Base-by-base conservation (phyloP, 2,888 invertebrate genomes). In the Sarcophaga rosellei region DNA sequence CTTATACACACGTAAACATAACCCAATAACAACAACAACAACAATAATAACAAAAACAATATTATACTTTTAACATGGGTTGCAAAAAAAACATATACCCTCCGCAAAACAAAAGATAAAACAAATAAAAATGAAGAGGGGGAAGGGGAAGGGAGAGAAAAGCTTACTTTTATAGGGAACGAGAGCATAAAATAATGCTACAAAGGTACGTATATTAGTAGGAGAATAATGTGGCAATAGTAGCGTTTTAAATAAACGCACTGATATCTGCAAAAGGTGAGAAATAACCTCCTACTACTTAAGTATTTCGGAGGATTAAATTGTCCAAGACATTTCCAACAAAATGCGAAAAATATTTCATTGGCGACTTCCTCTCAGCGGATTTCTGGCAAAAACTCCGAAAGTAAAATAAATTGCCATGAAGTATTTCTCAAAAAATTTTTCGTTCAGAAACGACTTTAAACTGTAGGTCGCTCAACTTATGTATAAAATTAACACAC, bases 21-120 rank as follows among this genome's bases (percentile, higher is more conserved):
- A 86, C 81, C 81, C 73, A 86, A 86, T 86, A 86, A 78, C 44
- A 84, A 81, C 59, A 63, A 63, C 61, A 57, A 35, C 53, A 63
- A 35, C 63, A 63, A 61, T 12, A 47, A 3, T 17, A 20, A 45
- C 69, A 81, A 53, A 10, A 62, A 47, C 65, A 57, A 59, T 53
- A 12, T 53, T 53, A 53, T 53, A 47, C 15, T 11, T 11, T 47
- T 15, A 15, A 47, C 35, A 6, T 35, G 47, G 47, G 4, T 90
- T 84, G 88, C 89, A 89, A 89, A 90, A 90, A 91, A 91, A 90
- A 90, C 15, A 17, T 17, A 44, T 4, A 20, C 91, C 91, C 91
- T 91, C 90, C 5, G 90, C 90, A 90, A 91, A 91, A 89, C 12
- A 53, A 53, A 53, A 53, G 53, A 35, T 35, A 35, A 35, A 35